These are phyloP conservation scores for Drosophila ochracea DNA, from an alignment of 2,888 invertebrate genomes.

Conservation along the genomic window DNA sequence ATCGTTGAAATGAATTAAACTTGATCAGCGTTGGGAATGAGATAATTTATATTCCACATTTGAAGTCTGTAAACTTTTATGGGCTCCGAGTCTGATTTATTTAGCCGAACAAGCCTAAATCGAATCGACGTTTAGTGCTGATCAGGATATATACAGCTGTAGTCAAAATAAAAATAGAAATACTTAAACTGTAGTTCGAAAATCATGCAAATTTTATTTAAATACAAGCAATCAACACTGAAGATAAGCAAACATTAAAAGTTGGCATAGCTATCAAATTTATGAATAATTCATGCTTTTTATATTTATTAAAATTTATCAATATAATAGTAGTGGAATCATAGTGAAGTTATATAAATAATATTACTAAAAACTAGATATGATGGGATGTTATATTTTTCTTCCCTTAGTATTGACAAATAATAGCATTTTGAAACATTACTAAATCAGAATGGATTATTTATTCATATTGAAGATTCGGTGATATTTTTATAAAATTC, in stretches of 20 bases:
- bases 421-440: background rate
- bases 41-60: background rate
- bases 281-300: background rate
- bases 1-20: background rate
- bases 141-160: background rate
- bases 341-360: background rate
- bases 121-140: background rate
- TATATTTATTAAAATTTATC: background rate
- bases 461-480: background rate
- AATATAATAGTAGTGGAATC: too few relatives aligned
- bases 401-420: too few relatives aligned
- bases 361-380: background rate
- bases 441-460: background rate
- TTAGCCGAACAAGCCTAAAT: background rate
- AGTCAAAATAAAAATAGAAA: background rate
- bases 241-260: background rate
- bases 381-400: background rate
- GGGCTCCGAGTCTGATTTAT: background rate
- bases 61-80: background rate
- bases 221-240: too few relatives aligned
- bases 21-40: background rate
- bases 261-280: background rate
- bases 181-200: background rate
- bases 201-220: background rate
- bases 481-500: background rate